Conservation (phyloP, 1,140 invertebrate genomes). For the Cotesia chilonis region DNA sequence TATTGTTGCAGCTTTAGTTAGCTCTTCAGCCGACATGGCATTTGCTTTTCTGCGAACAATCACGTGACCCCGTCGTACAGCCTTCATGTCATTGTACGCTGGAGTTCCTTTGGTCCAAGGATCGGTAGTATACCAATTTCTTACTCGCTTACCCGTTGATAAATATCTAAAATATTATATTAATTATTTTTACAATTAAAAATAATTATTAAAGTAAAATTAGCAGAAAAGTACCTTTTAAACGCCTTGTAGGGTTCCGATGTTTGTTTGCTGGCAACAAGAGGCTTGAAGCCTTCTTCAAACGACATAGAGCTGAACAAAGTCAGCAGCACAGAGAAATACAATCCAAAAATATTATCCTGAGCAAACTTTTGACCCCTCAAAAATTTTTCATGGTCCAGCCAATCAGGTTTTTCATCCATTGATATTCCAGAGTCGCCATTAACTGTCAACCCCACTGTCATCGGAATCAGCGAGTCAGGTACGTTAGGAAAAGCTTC, state of each 20-base stretch:
- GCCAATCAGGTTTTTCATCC: constrained; percentile 48
- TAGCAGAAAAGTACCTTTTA: constrained; percentile 69
- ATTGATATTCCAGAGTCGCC: constrained; percentile 15
- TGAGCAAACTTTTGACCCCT: constrained; percentile 74
- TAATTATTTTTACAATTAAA: background rate
- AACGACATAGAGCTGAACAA: constrained; percentile 72
- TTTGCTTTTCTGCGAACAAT: constrained; percentile 54
- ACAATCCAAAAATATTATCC: constrained; percentile 70
- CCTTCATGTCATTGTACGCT: constrained; percentile 60
- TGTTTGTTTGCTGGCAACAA: constrained; percentile 73
- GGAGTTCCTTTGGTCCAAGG: constrained; percentile 59
- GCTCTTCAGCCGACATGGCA: constrained; percentile 36
- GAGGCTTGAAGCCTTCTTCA: constrained; percentile 71
- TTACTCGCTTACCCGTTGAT: constrained; percentile 60
- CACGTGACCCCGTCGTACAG: constrained; percentile 63
- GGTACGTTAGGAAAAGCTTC: constrained; percentile 13
- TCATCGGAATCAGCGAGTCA: background rate
- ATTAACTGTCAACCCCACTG: background rate
- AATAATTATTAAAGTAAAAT: no score
- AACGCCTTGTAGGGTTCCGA: constrained; percentile 72
- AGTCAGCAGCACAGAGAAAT: constrained; percentile 70
- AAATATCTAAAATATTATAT: constrained; percentile 57
- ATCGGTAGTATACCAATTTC: constrained; percentile 66
- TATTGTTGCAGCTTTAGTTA: constrained; percentile 43
- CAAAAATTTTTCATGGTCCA: constrained; percentile 57